Conservation (phyloP, 1,140 invertebrate genomes). For the Camponotus floridanus region DNA sequence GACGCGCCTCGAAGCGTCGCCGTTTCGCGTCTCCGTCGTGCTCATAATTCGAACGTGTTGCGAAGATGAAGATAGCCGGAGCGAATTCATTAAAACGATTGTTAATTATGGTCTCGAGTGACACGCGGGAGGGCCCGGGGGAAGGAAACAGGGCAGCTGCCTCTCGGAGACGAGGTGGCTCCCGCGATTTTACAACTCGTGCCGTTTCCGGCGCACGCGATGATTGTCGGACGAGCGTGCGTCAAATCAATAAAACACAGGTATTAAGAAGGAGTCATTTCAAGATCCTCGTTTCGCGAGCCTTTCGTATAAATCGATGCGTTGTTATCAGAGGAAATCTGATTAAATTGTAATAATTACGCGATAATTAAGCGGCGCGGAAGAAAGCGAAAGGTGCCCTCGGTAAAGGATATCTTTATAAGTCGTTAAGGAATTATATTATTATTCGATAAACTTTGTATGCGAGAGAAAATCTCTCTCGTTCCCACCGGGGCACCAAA, state of each 20-base stretch:
- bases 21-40: constrained; percentile 14
- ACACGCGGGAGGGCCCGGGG: constrained; percentile 65
- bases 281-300: too few species aligned
- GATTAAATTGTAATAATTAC: constrained; percentile 34
- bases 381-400: background rate
- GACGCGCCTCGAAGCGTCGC: constrained; percentile 37
- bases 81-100: constrained; percentile 78
- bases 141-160: constrained; percentile 60
- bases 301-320: background rate
- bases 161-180: constrained; percentile 25
- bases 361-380: constrained; percentile 6
- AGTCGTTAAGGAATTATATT: constrained; percentile 59
- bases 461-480: constrained; percentile 22
- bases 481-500: constrained; percentile 10
- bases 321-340: constrained; percentile 1
- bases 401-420: constrained; percentile 14
- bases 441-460: constrained; percentile 68
- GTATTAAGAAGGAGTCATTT: background rate
- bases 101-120: constrained; percentile 79
- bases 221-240: constrained; percentile 28
- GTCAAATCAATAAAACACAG: constrained; percentile 22
- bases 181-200: constrained; percentile 76
- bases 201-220: constrained; percentile 80
- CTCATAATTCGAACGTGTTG: constrained; percentile 23
- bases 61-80: constrained; percentile 77